A percentile compares a stretch with the other conserved stretches of the same genome.
phyloP scores from a whole-genome alignment of 2,113 vertebrate genomes.

The Anoplopoma fimbria region DNA sequence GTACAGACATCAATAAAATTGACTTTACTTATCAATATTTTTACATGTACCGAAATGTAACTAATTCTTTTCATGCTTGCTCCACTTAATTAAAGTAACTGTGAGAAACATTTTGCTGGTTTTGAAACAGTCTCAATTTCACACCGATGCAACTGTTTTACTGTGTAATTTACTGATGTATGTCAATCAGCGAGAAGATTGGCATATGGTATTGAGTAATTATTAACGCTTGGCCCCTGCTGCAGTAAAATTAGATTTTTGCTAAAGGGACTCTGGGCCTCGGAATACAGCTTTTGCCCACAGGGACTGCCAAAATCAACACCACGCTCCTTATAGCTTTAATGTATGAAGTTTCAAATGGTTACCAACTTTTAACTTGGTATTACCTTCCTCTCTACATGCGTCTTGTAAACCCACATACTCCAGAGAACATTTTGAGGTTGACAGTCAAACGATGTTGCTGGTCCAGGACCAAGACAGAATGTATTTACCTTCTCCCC shows the following conservation, averaged over 20 bases:
- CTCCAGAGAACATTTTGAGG: neutral
- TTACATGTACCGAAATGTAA: neutral
- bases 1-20: neutral
- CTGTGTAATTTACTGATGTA: too few relatives aligned
- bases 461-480: neutral
- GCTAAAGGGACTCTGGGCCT: too few relatives aligned
- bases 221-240: too few relatives aligned
- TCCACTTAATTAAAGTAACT: too few relatives aligned
- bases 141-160: neutral
- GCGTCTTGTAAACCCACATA: neutral
- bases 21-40: neutral
- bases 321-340: neutral
- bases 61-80: neutral
- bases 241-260: too few relatives aligned
- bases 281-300: neutral
- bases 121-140: too few relatives aligned
- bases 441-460: neutral
- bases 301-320: neutral
- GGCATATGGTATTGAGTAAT: too few relatives aligned
- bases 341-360: neutral
- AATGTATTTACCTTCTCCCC: neutral
- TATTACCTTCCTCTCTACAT: neutral
- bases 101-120: too few relatives aligned
- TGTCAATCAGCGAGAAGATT: too few relatives aligned
- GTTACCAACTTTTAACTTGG: neutral